Conservation (phyloP, 2,113 vertebrate species). For the Lagopus leucura region DNA sequence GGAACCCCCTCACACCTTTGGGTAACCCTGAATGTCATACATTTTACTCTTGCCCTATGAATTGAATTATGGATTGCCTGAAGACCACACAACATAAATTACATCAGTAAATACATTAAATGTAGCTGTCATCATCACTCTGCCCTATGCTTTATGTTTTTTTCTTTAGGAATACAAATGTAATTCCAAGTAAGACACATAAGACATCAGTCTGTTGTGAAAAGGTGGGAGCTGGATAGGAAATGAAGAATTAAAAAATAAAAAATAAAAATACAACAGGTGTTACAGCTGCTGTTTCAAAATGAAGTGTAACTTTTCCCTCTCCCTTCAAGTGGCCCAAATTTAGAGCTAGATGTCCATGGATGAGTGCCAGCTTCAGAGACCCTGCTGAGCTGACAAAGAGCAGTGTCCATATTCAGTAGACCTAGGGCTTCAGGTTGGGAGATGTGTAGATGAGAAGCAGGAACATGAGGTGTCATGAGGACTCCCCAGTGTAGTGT, state of each 20-base stretch:
- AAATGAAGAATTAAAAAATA: neutral
- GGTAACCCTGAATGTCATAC: neutral
- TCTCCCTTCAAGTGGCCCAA: neutral
- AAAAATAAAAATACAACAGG: too few relatives aligned
- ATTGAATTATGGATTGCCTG: neutral
- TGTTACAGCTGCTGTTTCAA: neutral
- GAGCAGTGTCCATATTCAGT: neutral
- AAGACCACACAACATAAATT: neutral
- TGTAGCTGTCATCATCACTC: too few relatives aligned
- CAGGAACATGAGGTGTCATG: neutral
- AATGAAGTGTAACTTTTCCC: neutral
- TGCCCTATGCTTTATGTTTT: neutral
- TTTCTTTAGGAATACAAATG: neutral
- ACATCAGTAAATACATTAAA: too few relatives aligned
- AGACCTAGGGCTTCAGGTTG: neutral
- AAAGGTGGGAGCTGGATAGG: neutral
- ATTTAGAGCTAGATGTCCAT: neutral
- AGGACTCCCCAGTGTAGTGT: accelerated
- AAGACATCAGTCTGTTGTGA: neutral
- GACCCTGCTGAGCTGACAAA: neutral
- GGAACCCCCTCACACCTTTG: neutral
- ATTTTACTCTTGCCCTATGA: neutral
- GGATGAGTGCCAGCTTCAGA: neutral
- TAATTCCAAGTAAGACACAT: neutral
- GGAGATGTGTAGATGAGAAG: neutral